Evolutionary conservation across 2,797 vertebrate genomes (phyloP).

Genomic region (Loris lydekkerianus): DNA sequence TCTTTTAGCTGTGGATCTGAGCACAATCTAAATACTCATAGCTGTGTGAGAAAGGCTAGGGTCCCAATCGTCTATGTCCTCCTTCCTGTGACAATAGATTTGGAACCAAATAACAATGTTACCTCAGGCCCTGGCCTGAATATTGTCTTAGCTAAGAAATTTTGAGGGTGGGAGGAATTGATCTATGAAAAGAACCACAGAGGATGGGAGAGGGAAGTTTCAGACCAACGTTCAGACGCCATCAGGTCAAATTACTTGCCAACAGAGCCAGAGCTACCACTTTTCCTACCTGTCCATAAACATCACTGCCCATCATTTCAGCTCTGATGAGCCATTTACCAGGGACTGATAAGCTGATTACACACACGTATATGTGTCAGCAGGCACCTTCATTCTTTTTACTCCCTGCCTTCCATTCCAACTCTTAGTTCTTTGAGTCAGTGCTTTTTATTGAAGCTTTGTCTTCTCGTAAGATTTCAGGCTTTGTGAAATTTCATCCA

Average conservation of each 20-base stretch:
- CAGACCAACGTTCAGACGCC: not conserved
- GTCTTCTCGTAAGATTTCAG: not conserved
- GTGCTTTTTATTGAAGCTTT: not conserved
- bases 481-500: not conserved
- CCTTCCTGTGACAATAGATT: not conserved
- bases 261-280: not conserved
- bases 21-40: not conserved
- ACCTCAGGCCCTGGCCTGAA: not conserved
- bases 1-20: not conserved
- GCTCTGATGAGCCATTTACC: not conserved
- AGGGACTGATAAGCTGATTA: too few relatives aligned
- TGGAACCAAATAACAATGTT: not conserved
- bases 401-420: not conserved
- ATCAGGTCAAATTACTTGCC: not conserved
- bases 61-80: not conserved
- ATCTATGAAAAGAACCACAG: not conserved
- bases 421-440: not conserved
- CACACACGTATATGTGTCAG: too few relatives aligned
- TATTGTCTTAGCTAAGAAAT: not conserved
- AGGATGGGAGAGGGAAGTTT: not conserved
- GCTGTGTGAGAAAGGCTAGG: not conserved
- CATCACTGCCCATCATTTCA: not conserved
- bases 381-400: not conserved
- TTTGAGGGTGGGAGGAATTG: not conserved
- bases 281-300: not conserved